These are phyloP conservation scores for Lemur catta DNA, from an alignment of 2,797 vertebrate genomes.

Conservation along the genomic window DNA sequence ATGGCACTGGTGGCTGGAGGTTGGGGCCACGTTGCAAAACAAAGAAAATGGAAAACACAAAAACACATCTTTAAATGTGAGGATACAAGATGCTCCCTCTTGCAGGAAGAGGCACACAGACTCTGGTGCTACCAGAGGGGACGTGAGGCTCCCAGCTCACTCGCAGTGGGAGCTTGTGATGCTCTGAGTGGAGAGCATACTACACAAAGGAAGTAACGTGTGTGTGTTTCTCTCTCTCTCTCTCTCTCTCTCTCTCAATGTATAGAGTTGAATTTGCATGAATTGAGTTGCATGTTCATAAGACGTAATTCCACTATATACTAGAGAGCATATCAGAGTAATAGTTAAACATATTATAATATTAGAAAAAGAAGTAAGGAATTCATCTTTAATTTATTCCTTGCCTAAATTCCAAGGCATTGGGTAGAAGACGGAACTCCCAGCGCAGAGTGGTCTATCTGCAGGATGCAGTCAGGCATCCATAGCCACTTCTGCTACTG, in stretches of 20 bases:
- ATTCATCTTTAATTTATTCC: neutral
- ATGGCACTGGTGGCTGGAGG: neutral
- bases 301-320: neutral
- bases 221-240: neutral
- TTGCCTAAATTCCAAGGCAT: neutral
- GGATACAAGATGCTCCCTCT: neutral
- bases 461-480: neutral
- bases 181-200: neutral
- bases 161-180: fast-evolving
- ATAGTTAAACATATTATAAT: neutral
- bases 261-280: neutral
- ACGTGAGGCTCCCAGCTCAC: neutral
- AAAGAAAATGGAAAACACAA: neutral
- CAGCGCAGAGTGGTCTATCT: neutral
- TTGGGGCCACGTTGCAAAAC: neutral
- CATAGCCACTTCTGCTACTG: neutral
- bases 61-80: neutral
- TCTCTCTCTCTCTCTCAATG: no score
- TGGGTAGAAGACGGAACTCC: neutral
- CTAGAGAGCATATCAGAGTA: neutral
- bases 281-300: neutral
- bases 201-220: no score
- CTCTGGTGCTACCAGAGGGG: neutral
- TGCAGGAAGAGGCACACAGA: neutral
- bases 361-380: neutral